phyloP scores from a whole-genome alignment of 2,113 vertebrate species.

The Sminthopsis crassicaudata region DNA sequence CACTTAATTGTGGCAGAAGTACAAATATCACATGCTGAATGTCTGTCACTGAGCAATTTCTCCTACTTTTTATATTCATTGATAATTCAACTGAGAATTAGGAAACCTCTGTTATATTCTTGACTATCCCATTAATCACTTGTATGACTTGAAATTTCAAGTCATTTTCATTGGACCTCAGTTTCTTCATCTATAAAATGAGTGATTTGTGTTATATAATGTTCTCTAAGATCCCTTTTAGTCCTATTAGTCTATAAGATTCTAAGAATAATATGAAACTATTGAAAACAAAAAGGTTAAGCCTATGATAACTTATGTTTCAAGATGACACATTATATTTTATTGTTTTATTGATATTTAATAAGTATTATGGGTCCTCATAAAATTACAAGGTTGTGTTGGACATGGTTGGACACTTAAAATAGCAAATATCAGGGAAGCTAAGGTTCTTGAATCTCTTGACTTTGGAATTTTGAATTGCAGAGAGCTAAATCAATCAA shows the following conservation, averaged over 20 bases:
- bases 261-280: conserved; percentile 25
- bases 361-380: background rate
- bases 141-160: background rate
- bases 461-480: too few species aligned
- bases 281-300: conserved; percentile 7
- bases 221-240: too few species aligned
- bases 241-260: too few species aligned
- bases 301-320: background rate
- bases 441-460: too few species aligned
- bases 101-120: too few species aligned
- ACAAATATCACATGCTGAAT: background rate
- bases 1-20: background rate
- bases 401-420: too few species aligned
- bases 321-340: conserved; percentile 10
- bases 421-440: too few species aligned
- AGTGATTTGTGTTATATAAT: background rate
- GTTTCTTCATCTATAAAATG: conserved; percentile 37
- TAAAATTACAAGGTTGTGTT: background rate
- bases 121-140: too few species aligned
- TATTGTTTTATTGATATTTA: background rate
- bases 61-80: background rate
- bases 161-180: conserved; percentile 8
- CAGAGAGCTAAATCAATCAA: too few species aligned
- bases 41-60: background rate
- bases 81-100: too few species aligned